Evolutionary conservation across 2,113 vertebrate genomes (phyloP).

Genomic region (rabbit (Oryctolagus cuniculus)): DNA sequence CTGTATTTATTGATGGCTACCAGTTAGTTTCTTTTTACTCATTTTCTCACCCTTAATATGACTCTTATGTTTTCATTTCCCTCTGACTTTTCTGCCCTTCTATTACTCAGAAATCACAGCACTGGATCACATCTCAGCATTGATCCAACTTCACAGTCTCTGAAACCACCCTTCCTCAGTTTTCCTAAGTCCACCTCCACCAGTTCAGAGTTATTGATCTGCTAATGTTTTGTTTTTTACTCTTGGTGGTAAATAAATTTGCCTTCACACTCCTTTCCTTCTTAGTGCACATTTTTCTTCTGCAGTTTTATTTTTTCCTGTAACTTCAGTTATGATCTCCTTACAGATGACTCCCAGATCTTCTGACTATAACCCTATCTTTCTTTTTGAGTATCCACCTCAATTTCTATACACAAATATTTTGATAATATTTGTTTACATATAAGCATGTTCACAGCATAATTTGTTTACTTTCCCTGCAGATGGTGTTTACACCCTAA

Average conservation of each 20-base stretch:
- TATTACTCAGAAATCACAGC: not conserved
- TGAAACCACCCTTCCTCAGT: not conserved
- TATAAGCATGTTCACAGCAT: not conserved
- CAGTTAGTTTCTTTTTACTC: not conserved
- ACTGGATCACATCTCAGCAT: not conserved
- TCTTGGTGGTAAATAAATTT: not conserved
- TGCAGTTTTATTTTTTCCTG: not conserved
- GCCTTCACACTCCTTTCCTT: not conserved
- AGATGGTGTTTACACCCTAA: not conserved
- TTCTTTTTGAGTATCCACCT: not conserved
- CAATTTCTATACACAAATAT: not conserved
- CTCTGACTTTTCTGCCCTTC: not conserved
- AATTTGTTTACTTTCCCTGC: not conserved
- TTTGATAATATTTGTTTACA: not conserved
- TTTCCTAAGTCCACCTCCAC: not conserved
- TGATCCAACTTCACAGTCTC: not conserved
- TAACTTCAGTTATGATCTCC: not conserved
- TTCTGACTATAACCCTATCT: not conserved
- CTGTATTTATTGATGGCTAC: not conserved
- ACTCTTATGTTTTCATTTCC: not conserved
- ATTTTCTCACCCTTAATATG: not conserved
- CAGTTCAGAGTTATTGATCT: not conserved
- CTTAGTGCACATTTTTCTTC: not conserved
- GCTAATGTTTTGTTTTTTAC: not conserved
- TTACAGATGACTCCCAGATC: not conserved